A percentile compares a stretch with the other conserved stretches of the same genome.
Conservation (phyloP, 2,797 vertebrate genomes). For the Sebastes wilsoni region DNA sequence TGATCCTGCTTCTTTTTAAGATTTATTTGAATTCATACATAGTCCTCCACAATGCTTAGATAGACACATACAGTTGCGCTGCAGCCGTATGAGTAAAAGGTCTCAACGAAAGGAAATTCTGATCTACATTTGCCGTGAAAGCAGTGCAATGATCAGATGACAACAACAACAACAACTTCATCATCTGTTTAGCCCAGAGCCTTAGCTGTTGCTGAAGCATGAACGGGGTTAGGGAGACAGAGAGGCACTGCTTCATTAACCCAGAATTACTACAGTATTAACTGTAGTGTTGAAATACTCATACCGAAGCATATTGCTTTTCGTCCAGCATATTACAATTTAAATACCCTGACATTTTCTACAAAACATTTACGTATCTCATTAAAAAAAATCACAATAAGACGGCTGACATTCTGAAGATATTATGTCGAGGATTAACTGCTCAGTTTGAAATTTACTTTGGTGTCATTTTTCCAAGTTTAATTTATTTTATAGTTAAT, state of each 20-base stretch:
- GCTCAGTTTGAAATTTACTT: not conserved
- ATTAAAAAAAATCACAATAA: not conserved
- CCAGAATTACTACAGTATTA: constrained; percentile 27
- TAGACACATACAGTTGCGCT: not conserved
- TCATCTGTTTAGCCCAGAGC: constrained; percentile 60
- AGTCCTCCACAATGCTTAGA: not conserved
- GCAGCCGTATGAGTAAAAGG: not conserved
- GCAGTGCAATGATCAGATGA: constrained; percentile 40
- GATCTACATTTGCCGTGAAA: constrained; percentile 12
- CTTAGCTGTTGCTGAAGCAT: constrained; percentile 45
- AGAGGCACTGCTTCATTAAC: constrained; percentile 43
- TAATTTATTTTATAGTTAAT: not conserved
- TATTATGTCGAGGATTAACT: not conserved
- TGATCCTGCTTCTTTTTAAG: not conserved
- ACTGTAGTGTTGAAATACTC: constrained; percentile 6
- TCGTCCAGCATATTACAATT: not conserved
- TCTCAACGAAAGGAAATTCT: not conserved
- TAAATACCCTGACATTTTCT: not conserved
- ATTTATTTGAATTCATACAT: not conserved
- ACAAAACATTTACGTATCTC: not conserved
- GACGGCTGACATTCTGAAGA: not conserved
- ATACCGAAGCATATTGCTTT: not conserved
- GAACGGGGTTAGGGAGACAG: constrained; percentile 31
- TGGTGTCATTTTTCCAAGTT: not conserved
- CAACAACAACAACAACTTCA: constrained; percentile 35